phyloP scores from a whole-genome alignment of 64 coral and sea anemone species.

The Hydrozoanthus tunicans region DNA sequence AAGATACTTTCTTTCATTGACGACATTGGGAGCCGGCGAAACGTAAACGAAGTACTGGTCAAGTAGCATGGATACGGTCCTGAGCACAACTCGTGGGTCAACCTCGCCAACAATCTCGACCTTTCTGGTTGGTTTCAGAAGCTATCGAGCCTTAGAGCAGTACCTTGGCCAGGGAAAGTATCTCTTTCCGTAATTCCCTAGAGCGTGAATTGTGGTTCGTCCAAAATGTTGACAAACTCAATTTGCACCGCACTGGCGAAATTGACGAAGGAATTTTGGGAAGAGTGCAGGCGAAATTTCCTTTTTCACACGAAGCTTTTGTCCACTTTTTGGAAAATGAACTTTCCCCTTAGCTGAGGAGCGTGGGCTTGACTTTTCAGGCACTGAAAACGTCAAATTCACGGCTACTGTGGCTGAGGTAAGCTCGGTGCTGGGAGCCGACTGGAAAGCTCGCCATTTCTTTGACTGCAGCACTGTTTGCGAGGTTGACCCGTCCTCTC shows the following conservation, averaged over 20 bases:
- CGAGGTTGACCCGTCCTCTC: slow-evolving; percentile 30
- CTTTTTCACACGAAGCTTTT: too few species aligned
- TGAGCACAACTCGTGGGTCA: neutral
- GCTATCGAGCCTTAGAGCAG: neutral
- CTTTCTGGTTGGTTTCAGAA: neutral
- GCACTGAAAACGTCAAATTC: slow-evolving; percentile 38
- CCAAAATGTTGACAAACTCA: slow-evolving; percentile 22
- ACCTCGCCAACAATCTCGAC: neutral
- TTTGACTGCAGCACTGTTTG: slow-evolving; percentile 31
- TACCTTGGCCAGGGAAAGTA: slow-evolving; percentile 20
- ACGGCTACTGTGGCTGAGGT: slow-evolving; percentile 21
- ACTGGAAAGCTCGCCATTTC: slow-evolving; percentile 6
- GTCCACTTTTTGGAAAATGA: too few species aligned
- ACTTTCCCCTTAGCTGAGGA: slow-evolving; percentile 12
- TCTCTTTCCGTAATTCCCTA: neutral
- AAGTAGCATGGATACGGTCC: neutral
- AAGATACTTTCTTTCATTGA: neutral
- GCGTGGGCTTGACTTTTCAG: slow-evolving; percentile 44
- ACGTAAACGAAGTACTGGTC: neutral
- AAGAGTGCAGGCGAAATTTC: slow-evolving; percentile 19
- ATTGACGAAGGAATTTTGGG: slow-evolving; percentile 6
- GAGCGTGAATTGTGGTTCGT: slow-evolving; percentile 38
- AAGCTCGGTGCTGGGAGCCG: slow-evolving; percentile 28
- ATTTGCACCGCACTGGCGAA: slow-evolving; percentile 33
- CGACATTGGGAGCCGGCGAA: neutral